A percentile compares a stretch with the other conserved stretches of the same genome.
Evolutionary conservation across 1,140 invertebrate species (phyloP).

Genomic region (Ceratoteleas bidentatus): DNA sequence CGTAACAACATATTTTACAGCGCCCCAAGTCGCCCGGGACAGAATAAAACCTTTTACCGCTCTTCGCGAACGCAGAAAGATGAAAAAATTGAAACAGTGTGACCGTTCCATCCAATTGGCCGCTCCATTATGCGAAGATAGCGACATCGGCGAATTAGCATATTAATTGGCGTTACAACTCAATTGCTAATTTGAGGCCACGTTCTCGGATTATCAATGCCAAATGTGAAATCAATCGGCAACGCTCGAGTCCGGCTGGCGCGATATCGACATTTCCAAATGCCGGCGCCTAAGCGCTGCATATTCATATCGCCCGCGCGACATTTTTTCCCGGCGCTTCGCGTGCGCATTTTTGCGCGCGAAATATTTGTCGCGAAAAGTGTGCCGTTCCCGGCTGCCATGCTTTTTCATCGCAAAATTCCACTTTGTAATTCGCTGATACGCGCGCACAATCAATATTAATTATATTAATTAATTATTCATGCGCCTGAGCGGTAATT

Average conservation of each 20-base stretch:
- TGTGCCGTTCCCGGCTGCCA: neutral
- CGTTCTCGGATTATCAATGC: conserved; percentile 9
- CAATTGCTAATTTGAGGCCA: conserved; percentile 16
- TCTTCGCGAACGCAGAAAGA: neutral
- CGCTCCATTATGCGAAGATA: conserved; percentile 10
- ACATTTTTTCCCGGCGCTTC: conserved; percentile 1
- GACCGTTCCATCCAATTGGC: conserved; percentile 6
- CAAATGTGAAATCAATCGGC: conserved; percentile 24
- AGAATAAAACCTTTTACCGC: neutral
- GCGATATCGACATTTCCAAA: conserved; percentile 9
- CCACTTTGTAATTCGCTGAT: conserved; percentile 12
- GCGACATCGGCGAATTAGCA: conserved; percentile 4
- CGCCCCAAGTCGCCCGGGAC: neutral
- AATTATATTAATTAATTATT: conserved; percentile 32
- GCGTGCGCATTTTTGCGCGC: too few relatives aligned
- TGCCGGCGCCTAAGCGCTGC: neutral
- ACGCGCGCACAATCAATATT: conserved; percentile 21
- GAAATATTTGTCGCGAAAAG: too few relatives aligned
- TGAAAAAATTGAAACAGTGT: neutral
- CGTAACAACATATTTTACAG: conserved; percentile 12
- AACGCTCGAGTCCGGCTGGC: neutral
- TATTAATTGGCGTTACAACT: conserved; percentile 26
- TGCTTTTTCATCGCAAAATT: neutral
- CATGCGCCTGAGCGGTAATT: conserved; percentile 24
- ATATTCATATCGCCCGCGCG: neutral